A percentile compares a stretch with the other conserved stretches of the same genome.
These are phyloP conservation scores for Ctenosaura bakeri DNA, from an alignment of 2,797 vertebrate species.

Conservation along the genomic window DNA sequence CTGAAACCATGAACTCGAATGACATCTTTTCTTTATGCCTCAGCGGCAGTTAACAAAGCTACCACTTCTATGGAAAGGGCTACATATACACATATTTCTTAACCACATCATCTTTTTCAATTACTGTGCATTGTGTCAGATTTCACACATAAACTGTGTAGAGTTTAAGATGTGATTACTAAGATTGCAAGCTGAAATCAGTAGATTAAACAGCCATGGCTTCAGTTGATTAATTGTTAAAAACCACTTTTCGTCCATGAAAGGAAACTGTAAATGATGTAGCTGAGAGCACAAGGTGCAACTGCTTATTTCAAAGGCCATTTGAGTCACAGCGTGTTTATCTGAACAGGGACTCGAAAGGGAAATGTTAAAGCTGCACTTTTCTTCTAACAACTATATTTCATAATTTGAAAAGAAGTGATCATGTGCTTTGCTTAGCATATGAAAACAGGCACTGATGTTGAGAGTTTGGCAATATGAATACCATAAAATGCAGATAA, in stretches of 20 bases:
- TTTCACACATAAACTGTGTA: neutral
- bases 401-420: neutral
- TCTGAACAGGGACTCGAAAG: neutral
- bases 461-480: neutral
- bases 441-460: neutral
- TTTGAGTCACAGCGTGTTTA: neutral
- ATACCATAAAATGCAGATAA: neutral
- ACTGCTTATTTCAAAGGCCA: neutral
- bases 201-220: conserved; percentile 1
- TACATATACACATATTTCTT: neutral
- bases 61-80: too few species aligned
- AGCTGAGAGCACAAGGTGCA: neutral
- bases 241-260: neutral
- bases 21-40: neutral
- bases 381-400: neutral
- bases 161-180: neutral
- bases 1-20: neutral
- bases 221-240: conserved; percentile 4
- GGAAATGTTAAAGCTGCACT: neutral
- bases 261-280: neutral
- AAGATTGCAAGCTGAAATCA: neutral
- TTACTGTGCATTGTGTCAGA: neutral
- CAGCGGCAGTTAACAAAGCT: neutral
- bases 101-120: neutral
- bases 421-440: neutral